A percentile compares a stretch with the other conserved stretches of the same genome.
phyloP scores from a whole-genome alignment of 2,797 vertebrate species.

The Pangasius macronema region DNA sequence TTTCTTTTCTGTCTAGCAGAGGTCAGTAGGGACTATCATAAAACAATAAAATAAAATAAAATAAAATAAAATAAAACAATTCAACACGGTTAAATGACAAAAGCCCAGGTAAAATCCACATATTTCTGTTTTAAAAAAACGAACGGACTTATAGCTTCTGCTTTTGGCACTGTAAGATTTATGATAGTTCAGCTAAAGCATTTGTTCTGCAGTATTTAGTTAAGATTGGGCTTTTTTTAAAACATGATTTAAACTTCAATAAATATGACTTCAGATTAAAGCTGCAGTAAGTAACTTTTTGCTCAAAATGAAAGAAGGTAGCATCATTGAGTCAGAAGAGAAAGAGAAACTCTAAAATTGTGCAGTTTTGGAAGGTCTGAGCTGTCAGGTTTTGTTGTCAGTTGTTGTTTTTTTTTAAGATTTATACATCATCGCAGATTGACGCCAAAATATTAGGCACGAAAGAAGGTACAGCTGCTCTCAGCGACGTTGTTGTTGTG shows the following conservation, averaged over 20 bases:
- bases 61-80: neutral
- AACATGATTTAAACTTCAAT: neutral
- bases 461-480: conserved; percentile 4
- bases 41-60: neutral
- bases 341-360: neutral
- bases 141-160: neutral
- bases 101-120: neutral
- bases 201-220: conserved; percentile 6
- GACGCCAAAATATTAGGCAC: conserved; percentile 21
- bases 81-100: neutral
- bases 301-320: neutral
- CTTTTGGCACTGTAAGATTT: neutral
- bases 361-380: neutral
- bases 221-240: conserved; percentile 9
- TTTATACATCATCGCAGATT: conserved; percentile 30
- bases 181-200: neutral
- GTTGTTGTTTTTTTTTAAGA: neutral
- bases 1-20: conserved; percentile 57
- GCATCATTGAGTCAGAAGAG: neutral
- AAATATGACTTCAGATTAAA: conserved; percentile 22
- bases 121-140: neutral
- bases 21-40: conserved; percentile 51
- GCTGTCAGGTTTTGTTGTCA: neutral
- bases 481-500: neutral
- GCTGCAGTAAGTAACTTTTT: conserved; percentile 38